Evolutionary conservation across 2,797 vertebrate genomes (phyloP).

Genomic region (Arrhamphus sclerolepis): DNA sequence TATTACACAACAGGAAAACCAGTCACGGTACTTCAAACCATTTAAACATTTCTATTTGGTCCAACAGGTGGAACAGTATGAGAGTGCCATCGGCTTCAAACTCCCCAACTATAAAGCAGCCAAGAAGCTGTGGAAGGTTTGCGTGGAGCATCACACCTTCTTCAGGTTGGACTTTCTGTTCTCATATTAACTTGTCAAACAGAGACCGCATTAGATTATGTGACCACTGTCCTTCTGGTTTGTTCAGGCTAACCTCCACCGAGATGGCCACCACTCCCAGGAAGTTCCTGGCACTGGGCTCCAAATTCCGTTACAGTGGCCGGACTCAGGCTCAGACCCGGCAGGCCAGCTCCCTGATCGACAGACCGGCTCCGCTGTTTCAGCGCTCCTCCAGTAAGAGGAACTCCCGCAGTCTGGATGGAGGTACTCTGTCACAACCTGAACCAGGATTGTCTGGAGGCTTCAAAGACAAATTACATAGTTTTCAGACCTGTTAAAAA

Average conservation of each 20-base stretch:
- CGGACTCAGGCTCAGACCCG: constrained; percentile 95
- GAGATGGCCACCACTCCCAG: constrained; percentile 92
- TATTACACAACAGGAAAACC: too few relatives aligned
- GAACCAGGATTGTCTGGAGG: too few relatives aligned
- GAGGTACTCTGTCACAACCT: constrained; percentile 72
- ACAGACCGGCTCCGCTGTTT: constrained; percentile 92
- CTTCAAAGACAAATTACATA: neutral
- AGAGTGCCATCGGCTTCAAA: constrained; percentile 94
- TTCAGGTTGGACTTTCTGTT: constrained; percentile 84
- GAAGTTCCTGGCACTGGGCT: constrained; percentile 92
- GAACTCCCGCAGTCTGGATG: constrained; percentile 92
- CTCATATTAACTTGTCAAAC: neutral
- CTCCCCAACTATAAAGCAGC: constrained; percentile 92
- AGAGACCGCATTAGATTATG: neutral
- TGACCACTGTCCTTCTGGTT: neutral
- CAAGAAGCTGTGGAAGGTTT: constrained; percentile 97
- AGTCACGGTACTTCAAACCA: too few relatives aligned
- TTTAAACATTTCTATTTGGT: neutral
- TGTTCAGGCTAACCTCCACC: constrained; percentile 89
- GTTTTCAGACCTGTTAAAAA: too few relatives aligned
- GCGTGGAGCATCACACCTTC: constrained; percentile 96
- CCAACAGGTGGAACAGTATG: constrained; percentile 89
- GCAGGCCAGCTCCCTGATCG: constrained; percentile 95
- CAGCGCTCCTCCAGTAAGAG: constrained; percentile 94
- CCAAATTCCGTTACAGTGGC: constrained; percentile 98